These are phyloP conservation scores for Listronotus oregonensis DNA, from an alignment of 1,140 invertebrate species.

Conservation along the genomic window DNA sequence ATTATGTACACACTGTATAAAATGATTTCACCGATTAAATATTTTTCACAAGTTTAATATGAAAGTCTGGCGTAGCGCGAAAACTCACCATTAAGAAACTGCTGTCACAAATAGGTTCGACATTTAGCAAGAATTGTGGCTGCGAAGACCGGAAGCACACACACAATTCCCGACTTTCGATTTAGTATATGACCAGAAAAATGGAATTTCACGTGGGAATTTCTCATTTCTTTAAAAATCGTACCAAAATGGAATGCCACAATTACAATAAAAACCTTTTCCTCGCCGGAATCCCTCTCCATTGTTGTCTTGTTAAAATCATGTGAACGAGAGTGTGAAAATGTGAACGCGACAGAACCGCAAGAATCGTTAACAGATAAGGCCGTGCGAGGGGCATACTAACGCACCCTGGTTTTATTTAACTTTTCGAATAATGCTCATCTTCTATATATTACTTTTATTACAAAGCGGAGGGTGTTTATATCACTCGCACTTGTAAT, in stretches of 20 bases:
- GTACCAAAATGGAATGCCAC: constrained; percentile 20
- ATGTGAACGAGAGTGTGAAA: constrained; percentile 37
- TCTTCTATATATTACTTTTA: constrained; percentile 11
- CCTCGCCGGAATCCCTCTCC: constrained; percentile 24
- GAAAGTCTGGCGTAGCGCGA: background rate
- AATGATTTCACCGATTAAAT: no score
- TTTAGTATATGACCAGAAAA: constrained; percentile 34
- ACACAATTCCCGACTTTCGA: constrained; percentile 27
- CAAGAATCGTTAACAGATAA: constrained; percentile 20
- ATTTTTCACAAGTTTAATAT: no score
- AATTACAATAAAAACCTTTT: constrained; percentile 40
- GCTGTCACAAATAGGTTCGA: constrained; percentile 18
- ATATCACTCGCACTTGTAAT: no score
- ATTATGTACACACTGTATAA: no score
- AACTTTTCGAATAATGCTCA: constrained; percentile 2
- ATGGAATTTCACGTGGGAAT: constrained; percentile 25
- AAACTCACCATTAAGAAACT: constrained; percentile 21
- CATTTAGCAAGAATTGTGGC: constrained; percentile 19
- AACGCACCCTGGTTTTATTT: constrained; percentile 23
- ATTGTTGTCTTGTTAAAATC: constrained; percentile 36
- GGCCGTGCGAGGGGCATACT: constrained; percentile 6
- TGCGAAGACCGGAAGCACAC: constrained; percentile 25
- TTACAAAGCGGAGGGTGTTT: background rate
- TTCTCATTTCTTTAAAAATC: constrained; percentile 7
- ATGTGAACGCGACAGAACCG: constrained; percentile 21